Evolutionary conservation across 2,888 invertebrate species (phyloP), one percentile per base, ranked within the genome.

Genomic region (Cylindroiulus punctatus): DNA sequence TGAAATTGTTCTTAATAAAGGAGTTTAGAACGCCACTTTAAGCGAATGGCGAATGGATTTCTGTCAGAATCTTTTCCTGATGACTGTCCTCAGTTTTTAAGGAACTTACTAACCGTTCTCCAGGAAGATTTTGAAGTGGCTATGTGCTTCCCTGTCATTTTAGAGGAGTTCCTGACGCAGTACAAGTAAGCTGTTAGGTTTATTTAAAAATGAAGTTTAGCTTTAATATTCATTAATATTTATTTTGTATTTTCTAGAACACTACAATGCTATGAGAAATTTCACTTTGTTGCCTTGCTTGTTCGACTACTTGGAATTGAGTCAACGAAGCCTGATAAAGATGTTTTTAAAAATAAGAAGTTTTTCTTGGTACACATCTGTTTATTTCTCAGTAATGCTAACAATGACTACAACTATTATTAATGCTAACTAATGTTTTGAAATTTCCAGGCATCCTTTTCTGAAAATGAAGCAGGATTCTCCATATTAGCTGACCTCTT

Each of bases 381-480:
- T 57, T 57, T 22, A 57, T 57, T 22, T 57, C 0, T 57, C 5
- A 22, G n/a, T n/a, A n/a, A n/a, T n/a, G n/a, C n/a, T n/a, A n/a
- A n/a, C n/a, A n/a, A n/a, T n/a, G n/a, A n/a, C n/a, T n/a, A n/a
- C n/a, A n/a, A n/a, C n/a, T n/a, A n/a, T n/a, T n/a, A n/a, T n/a
- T n/a, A n/a, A n/a, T n/a, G n/a, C n/a, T n/a, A n/a, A n/a, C n/a
- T n/a, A n/a, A n/a, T n/a, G n/a, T n/a, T n/a, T n/a, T n/a, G n/a
- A 57, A 57, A 57, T 57, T 0, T 22, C 5, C 12, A 57, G 57
- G 57, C 22, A 0, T 22, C 57, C 22, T 57, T 57, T 57, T 57
- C 22, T 57, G 57, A 57, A n/a, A 57, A 57, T 57, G 57, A 57
- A 22, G n/a, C 57, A 22, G 57, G 57, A 22, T 57, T 57, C 57